Percentiles rank a stretch among this genome's conserved stretches.
Evolutionary conservation across 2,113 vertebrate genomes (phyloP).

Genomic region (Panurus biarmicus): DNA sequence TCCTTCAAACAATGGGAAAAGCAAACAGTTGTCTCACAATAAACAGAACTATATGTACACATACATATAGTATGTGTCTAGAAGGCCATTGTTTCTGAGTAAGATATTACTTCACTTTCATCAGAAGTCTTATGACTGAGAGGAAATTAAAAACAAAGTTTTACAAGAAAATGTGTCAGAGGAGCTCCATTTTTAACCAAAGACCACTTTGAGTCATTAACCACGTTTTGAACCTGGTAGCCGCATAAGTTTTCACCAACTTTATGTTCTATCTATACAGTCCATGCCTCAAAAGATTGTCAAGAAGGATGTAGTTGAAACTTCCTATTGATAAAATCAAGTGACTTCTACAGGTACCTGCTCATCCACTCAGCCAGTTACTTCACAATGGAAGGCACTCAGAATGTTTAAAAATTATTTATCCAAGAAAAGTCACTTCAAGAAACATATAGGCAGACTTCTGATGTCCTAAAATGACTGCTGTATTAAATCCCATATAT

Average conservation of each 20-base stretch:
- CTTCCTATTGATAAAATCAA: neutral
- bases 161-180: neutral
- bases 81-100: neutral
- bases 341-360: neutral
- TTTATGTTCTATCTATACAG: neutral
- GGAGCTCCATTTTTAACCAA: neutral
- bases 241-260: neutral
- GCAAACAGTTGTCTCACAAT: neutral
- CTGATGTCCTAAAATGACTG: neutral
- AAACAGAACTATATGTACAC: neutral
- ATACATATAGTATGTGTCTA: no score
- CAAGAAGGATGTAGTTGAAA: neutral
- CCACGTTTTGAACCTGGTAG: neutral
- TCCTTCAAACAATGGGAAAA: neutral
- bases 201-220: neutral
- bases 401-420: neutral
- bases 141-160: neutral
- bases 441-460: neutral
- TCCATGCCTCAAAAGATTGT: neutral
- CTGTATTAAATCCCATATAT: neutral
- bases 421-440: neutral
- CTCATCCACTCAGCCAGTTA: neutral
- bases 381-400: neutral
- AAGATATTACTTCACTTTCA: neutral
- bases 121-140: neutral